These are phyloP conservation scores for Sphyrna mokarran DNA, from an alignment of 2,113 vertebrate genomes.

Conservation along the genomic window DNA sequence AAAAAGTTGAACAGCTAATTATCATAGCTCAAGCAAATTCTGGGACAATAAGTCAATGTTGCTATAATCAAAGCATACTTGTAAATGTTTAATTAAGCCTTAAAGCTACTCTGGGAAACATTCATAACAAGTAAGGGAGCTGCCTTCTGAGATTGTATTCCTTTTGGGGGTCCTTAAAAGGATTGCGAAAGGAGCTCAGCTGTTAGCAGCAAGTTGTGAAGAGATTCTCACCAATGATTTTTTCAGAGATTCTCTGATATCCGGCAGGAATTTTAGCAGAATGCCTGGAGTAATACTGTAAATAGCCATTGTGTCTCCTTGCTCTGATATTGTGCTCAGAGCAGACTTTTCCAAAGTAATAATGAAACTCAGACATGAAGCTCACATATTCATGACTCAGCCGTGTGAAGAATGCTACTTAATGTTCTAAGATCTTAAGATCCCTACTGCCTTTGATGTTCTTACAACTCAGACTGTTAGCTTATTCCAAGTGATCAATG, in stretches of 20 bases:
- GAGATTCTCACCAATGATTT: neutral
- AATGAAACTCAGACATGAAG: neutral
- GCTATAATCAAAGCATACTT: neutral
- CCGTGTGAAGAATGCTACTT: neutral
- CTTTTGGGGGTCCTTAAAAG: neutral
- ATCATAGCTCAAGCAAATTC: neutral
- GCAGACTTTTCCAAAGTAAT: neutral
- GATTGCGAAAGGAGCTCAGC: neutral
- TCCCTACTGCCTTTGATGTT: neutral
- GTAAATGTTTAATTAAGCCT: neutral
- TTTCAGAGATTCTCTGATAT: neutral
- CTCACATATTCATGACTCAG: neutral
- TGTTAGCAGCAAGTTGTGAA: neutral
- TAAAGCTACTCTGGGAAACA: neutral
- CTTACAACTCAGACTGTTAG: neutral
- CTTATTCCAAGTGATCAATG: neutral
- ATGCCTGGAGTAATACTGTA: neutral
- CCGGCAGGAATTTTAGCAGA: neutral
- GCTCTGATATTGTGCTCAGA: neutral
- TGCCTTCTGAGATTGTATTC: neutral
- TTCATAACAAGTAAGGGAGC: neutral
- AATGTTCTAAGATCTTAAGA: neutral
- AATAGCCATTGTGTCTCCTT: neutral
- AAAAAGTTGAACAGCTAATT: neutral
- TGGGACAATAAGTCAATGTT: neutral